phyloP scores from a whole-genome alignment of 1,140 invertebrate genomes.

The Scylla paramamosain region DNA sequence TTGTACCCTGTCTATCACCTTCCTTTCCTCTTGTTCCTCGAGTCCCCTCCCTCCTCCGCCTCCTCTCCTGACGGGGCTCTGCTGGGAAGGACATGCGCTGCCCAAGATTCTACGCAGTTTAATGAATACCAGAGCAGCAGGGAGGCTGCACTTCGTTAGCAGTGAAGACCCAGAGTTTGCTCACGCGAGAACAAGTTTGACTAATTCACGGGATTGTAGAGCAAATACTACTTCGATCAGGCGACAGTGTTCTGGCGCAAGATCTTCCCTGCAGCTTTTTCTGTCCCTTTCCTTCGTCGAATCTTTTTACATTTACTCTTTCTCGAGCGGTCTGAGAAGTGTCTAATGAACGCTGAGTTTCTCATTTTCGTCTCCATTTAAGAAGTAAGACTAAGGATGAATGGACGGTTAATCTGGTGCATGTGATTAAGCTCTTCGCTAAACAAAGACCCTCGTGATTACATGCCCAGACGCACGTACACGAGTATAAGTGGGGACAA shows the following conservation, averaged over 20 bases:
- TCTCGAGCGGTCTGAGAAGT: background rate
- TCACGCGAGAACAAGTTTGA: slow-evolving; percentile 13
- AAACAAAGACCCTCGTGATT: background rate
- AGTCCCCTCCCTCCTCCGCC: background rate
- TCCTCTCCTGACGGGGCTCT: background rate
- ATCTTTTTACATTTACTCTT: background rate
- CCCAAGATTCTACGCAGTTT: background rate
- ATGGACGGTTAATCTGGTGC: background rate
- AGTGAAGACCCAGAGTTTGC: background rate
- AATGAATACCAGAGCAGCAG: background rate
- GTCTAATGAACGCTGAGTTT: background rate
- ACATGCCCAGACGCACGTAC: background rate
- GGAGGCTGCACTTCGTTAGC: background rate
- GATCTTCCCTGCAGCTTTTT: background rate
- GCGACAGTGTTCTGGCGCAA: background rate
- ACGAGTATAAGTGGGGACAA: background rate
- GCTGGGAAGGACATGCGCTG: background rate
- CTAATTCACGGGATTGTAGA: background rate
- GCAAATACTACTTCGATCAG: slow-evolving; percentile 22
- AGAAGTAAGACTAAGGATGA: slow-evolving; percentile 10
- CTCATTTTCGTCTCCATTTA: background rate
- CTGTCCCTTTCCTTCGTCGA: background rate
- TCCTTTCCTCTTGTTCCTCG: background rate
- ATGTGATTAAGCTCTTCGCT: background rate
- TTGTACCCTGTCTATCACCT: slow-evolving; percentile 10